Percentiles rank a stretch among this genome's conserved stretches.
Evolutionary conservation across 2,113 vertebrate genomes (phyloP).

Genomic region (Ptilorrhoa leucosticta): DNA sequence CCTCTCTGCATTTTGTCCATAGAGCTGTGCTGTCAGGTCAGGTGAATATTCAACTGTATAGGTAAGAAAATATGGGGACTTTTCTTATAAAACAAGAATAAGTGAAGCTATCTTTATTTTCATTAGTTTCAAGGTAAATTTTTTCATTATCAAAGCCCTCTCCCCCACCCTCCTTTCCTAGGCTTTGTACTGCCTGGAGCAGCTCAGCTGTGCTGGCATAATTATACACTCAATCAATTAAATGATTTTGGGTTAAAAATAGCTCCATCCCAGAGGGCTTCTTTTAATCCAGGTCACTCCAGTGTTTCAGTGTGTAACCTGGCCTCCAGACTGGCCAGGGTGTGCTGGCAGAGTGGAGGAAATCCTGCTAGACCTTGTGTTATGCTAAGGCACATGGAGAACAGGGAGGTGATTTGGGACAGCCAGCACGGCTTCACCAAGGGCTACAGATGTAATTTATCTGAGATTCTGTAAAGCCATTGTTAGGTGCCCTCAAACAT

Average conservation of each 20-base stretch:
- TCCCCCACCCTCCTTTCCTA: neutral
- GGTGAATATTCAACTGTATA: neutral
- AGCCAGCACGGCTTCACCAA: neutral
- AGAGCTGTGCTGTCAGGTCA: neutral
- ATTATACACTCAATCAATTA: neutral
- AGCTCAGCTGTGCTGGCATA: neutral
- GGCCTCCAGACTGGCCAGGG: neutral
- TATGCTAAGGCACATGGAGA: neutral
- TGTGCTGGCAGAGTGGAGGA: neutral
- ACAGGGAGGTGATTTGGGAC: neutral
- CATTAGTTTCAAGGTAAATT: neutral
- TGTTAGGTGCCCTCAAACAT: neutral
- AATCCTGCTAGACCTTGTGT: neutral
- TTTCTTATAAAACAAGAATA: neutral
- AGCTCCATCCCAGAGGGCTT: neutral
- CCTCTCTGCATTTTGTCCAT: neutral
- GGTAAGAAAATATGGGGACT: neutral
- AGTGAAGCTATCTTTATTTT: neutral
- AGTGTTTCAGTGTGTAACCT: neutral
- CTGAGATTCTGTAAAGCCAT: neutral
- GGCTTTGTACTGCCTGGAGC: neutral
- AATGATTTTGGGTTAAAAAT: constrained; percentile 3
- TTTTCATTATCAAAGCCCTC: neutral
- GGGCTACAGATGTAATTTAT: neutral
- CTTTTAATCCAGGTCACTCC: neutral